A percentile compares a stretch with the other conserved stretches of the same genome.
phyloP scores from a whole-genome alignment of 2,888 invertebrate species.

The Sphecodes monilicornis region DNA sequence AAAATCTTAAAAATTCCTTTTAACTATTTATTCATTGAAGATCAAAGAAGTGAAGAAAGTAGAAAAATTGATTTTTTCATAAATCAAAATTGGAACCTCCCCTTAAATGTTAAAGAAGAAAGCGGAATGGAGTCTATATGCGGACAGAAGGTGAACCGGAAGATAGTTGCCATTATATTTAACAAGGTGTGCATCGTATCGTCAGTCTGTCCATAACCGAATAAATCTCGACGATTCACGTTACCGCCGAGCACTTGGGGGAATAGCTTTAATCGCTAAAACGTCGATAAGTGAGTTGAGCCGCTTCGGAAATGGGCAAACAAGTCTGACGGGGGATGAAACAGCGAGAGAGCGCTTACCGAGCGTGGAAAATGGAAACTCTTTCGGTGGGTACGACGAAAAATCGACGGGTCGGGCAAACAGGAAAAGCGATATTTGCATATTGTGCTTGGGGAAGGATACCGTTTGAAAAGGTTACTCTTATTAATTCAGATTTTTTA shows the following conservation, averaged over 20 bases:
- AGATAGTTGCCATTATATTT: background rate
- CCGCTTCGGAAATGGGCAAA: constrained; percentile 51
- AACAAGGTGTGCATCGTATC: background rate
- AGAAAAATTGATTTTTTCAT: background rate
- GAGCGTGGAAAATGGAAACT: constrained; percentile 11
- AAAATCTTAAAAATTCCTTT: background rate
- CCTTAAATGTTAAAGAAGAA: background rate
- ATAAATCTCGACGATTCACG: constrained; percentile 45
- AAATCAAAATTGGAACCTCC: background rate
- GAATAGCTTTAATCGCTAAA: constrained; percentile 49
- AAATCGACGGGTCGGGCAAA: constrained; percentile 2
- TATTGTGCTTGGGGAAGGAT: background rate
- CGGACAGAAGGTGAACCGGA: background rate
- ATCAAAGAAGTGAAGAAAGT: background rate
- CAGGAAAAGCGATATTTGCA: constrained; percentile 11
- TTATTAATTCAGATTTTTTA: background rate
- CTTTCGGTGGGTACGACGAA: background rate
- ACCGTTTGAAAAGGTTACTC: background rate
- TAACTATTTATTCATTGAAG: no score
- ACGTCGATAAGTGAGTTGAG: constrained; percentile 49
- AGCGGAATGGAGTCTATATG: background rate
- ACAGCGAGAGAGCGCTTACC: background rate
- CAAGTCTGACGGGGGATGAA: constrained; percentile 38
- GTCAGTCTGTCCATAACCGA: constrained; percentile 44
- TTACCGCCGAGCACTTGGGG: background rate